Base-by-base conservation (phyloP, 2,888 invertebrate genomes). In the Mythimna ferrago region DNA sequence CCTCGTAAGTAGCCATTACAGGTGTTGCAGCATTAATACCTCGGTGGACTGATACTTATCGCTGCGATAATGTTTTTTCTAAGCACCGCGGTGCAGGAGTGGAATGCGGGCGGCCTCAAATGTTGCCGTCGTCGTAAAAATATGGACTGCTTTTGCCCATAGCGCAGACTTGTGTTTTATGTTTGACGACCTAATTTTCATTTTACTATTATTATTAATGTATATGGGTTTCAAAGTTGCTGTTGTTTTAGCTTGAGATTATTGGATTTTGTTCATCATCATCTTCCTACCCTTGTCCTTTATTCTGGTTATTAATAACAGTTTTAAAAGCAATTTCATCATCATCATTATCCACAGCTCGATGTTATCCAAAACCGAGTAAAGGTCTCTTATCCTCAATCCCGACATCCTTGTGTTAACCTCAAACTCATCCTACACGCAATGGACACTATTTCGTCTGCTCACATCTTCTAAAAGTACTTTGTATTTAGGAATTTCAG, bases 41-140 rank as follows among this genome's bases (percentile, higher is more conserved):
- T 70, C 21, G 54, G 56, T 38, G 71, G 51, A 71, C 66, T 64
- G 76, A 80, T 76, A 77, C 53, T 77, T 77, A 70, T 81, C 69
- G 73, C 66, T 66, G 58, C 78, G 73, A 80, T 78, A 74, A 78
- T 82, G 71, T 86, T 82, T 81, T 83, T 86, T 85, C 77, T 83
- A 79, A 73, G 60, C 70, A 60, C 51, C 60, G 54, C 54, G 70
- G 76, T 74, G 77, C 83, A 68, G 76, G 57, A 78, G 69, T 61
- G 82, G 85, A 85, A 86, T 85, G 85, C 79, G 73, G 86, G 68
- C 72, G 86, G 76, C 85, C 85, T 85, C 83, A 79, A 72, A 61
- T 70, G 58, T 72, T 44, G 70, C 48, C 21, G 61, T 41, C 73
- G 67, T 63, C 67, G 72, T 74, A 78, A 86, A 79, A 73, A 79